A percentile compares a stretch with the other conserved stretches of the same genome.
These are phyloP conservation scores for Lepisosteus osseus DNA, from an alignment of 2,113 vertebrate species.

Conservation along the genomic window DNA sequence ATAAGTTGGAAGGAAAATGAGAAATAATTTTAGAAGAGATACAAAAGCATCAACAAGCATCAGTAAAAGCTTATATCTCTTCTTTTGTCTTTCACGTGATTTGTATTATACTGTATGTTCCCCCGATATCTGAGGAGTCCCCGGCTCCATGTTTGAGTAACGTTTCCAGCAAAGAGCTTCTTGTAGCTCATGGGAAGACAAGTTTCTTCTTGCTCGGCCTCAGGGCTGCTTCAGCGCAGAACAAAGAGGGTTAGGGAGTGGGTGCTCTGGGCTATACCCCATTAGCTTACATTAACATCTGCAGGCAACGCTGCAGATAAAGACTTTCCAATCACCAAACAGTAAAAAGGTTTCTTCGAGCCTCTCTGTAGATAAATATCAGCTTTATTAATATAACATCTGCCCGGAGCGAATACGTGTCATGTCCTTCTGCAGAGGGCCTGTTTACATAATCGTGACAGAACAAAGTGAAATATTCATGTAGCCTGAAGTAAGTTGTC, in stretches of 20 bases:
- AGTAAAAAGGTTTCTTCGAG: too few relatives aligned
- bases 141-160: background rate
- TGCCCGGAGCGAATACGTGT: background rate
- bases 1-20: background rate
- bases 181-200: background rate
- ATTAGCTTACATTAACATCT: background rate
- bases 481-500: background rate
- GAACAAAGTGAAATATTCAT: slow-evolving; percentile 4
- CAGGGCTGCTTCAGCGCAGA: background rate
- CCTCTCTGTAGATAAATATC: background rate
- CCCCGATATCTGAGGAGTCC: background rate
- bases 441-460: slow-evolving; percentile 1
- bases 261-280: background rate
- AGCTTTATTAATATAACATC: background rate
- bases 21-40: background rate
- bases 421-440: background rate
- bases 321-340: too few relatives aligned
- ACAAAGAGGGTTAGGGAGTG: background rate
- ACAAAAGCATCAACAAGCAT: background rate
- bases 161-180: background rate
- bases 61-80: background rate
- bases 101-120: background rate
- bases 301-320: background rate
- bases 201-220: background rate
- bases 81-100: background rate